Conservation (phyloP, 30 jellyfish, hydroid and myxozoan species). For the Haliclystus octoradiatus region DNA sequence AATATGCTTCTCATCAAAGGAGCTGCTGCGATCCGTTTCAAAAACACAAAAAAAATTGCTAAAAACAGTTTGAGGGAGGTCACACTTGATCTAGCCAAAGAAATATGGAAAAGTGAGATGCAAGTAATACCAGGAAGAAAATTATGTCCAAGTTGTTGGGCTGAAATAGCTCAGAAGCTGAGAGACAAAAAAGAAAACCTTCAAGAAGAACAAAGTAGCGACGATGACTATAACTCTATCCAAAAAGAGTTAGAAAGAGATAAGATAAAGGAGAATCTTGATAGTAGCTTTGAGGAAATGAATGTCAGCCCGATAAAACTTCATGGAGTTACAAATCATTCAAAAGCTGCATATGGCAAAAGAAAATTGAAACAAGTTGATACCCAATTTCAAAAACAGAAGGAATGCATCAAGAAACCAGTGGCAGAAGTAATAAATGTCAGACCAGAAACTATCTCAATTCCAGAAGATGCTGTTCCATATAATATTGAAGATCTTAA, state of each 20-base stretch:
- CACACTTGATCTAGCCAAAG: constrained; percentile 14
- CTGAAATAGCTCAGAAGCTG: background rate
- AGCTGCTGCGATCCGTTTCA: constrained; percentile 25
- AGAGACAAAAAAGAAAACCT: background rate
- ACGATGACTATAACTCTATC: constrained; percentile 3
- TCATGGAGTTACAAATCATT: constrained; percentile 27
- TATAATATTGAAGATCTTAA: background rate
- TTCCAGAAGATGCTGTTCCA: constrained; percentile 9
- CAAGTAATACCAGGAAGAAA: constrained; percentile 24
- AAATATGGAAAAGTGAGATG: constrained; percentile 1
- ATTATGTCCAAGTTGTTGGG: constrained; percentile 34
- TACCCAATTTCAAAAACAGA: too few species aligned
- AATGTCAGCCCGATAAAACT: constrained; percentile 36
- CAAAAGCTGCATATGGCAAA: constrained; percentile 36
- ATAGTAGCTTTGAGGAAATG: constrained; percentile 14
- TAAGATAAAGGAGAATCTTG: constrained; percentile 11
- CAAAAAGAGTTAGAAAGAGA: too few species aligned
- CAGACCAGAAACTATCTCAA: constrained; percentile 4
- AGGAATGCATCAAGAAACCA: too few species aligned
- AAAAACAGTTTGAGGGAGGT: constrained; percentile 19
- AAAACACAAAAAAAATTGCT: constrained; percentile 2
- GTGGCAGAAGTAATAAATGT: constrained; percentile 24
- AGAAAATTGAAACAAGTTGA: constrained; percentile 50
- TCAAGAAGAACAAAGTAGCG: constrained; percentile 5
- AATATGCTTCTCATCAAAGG: too few species aligned